Evolutionary conservation across 1,140 invertebrate genomes (phyloP).

Genomic region (Cyrtorhinus lividipennis): DNA sequence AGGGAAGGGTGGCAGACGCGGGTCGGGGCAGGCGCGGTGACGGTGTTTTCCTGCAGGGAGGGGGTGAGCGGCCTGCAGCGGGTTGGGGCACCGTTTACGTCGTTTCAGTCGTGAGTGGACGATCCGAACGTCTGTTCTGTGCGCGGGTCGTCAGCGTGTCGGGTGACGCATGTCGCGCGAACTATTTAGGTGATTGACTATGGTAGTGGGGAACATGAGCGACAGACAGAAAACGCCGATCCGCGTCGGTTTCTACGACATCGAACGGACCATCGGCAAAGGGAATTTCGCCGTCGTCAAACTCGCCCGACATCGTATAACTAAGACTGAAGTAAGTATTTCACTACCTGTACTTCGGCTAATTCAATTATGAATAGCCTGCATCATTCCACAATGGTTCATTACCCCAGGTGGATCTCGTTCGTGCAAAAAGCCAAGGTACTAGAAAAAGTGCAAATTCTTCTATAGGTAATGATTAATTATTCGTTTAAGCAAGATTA

Average conservation of each 20-base stretch:
- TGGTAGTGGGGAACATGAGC: slow-evolving; percentile 19
- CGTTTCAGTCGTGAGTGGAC: no score
- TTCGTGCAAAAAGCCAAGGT: slow-evolving; percentile 11
- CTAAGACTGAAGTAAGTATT: slow-evolving; percentile 78
- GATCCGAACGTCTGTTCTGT: no score
- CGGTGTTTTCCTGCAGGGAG: background rate
- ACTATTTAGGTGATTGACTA: background rate
- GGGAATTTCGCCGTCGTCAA: slow-evolving; percentile 95
- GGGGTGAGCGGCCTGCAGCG: background rate
- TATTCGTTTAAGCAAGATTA: background rate
- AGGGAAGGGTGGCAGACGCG: no score
- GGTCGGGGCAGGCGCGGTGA: background rate
- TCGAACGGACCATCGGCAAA: slow-evolving; percentile 85
- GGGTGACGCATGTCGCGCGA: background rate
- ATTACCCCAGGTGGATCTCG: no score
- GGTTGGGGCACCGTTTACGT: no score
- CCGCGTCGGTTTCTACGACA: slow-evolving; percentile 87
- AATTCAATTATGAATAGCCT: slow-evolving; percentile 15
- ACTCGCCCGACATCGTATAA: slow-evolving; percentile 82
- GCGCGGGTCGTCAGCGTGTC: background rate
- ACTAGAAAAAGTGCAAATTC: background rate
- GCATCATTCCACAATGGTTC: background rate
- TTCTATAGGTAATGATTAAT: background rate
- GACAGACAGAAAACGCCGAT: slow-evolving; percentile 38
- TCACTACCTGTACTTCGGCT: background rate